Conservation (phyloP, 2,888 invertebrate species). For the Laothoe populi region DNA sequence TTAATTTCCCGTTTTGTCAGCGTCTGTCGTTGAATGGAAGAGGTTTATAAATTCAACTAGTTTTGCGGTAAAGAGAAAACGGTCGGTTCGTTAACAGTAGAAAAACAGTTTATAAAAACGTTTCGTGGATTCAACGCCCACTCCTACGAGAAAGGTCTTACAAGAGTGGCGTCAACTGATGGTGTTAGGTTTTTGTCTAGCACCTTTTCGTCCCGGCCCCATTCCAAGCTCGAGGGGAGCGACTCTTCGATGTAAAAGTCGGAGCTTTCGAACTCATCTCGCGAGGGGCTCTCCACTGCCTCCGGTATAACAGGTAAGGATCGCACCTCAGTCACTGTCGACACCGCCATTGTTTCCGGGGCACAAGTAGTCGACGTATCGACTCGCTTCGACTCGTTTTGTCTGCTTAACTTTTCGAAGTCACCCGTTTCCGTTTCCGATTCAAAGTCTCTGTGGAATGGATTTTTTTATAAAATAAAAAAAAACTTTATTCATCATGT, state of each 20-base stretch:
- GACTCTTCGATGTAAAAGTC: slow-evolving; percentile 96
- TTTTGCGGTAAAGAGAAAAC: no score
- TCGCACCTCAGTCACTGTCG: slow-evolving; percentile 86
- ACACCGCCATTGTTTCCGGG: slow-evolving; percentile 79
- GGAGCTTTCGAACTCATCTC: slow-evolving; percentile 89
- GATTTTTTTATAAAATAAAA: background rate
- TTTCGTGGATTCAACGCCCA: no score
- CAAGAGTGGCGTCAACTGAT: slow-evolving; percentile 34
- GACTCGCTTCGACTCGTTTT: slow-evolving; percentile 77
- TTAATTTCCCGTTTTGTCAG: no score
- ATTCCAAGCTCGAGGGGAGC: slow-evolving; percentile 92
- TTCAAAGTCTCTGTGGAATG: slow-evolving; percentile 87
- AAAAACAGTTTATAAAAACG: no score
- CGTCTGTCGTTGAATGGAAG: no score
- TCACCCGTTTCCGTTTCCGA: slow-evolving; percentile 93
- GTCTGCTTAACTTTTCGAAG: slow-evolving; percentile 90
- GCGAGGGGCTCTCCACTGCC: slow-evolving; percentile 44
- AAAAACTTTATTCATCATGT: no score
- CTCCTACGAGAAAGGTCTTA: slow-evolving; percentile 39
- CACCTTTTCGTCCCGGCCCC: slow-evolving; percentile 84
- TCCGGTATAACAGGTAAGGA: slow-evolving; percentile 62
- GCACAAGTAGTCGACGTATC: slow-evolving; percentile 74
- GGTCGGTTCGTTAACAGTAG: no score
- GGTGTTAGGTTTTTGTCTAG: slow-evolving; percentile 41
- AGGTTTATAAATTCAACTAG: no score